A percentile compares a stretch with the other conserved stretches of the same genome.
Conservation (phyloP, 1,140 invertebrate species). For the Conopomorpha cramerella region DNA sequence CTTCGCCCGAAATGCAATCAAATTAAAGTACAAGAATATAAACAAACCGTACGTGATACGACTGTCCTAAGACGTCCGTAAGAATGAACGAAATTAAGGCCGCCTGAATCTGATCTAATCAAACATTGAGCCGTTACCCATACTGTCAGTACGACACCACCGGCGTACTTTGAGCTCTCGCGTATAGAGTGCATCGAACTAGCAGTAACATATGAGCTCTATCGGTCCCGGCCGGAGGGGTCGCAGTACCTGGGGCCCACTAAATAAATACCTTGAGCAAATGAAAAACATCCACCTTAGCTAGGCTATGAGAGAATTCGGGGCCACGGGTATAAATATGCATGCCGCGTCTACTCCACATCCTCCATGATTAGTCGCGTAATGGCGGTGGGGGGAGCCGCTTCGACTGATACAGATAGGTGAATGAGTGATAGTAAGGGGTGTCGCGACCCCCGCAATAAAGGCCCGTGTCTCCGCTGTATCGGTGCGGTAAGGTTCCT, state of each 20-base stretch:
- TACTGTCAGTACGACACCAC: too few relatives aligned
- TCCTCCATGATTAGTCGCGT: constrained; percentile 58
- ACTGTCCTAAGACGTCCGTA: constrained; percentile 11
- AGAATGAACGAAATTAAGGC: constrained; percentile 38
- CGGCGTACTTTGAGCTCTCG: too few relatives aligned
- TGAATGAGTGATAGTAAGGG: constrained; percentile 54
- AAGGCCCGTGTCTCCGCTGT: constrained; percentile 40
- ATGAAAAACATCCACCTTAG: constrained; percentile 52
- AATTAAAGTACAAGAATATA: constrained; percentile 13
- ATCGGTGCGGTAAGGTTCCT: constrained; percentile 49
- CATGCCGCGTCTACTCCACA: constrained; percentile 53
- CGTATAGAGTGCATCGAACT: too few relatives aligned
- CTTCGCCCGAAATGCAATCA: constrained; percentile 30
- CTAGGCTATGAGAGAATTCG: constrained; percentile 51
- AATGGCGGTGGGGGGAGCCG: constrained; percentile 16
- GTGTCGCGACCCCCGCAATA: constrained; percentile 42
- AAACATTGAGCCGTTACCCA: constrained; percentile 46
- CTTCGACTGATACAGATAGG: constrained; percentile 39
- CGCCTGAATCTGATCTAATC: constrained; percentile 39
- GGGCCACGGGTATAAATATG: constrained; percentile 50
- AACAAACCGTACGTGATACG: constrained; percentile 25
- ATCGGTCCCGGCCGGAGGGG: too few relatives aligned
- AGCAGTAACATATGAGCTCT: too few relatives aligned
- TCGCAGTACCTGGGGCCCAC: constrained; percentile 30
- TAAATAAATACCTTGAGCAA: constrained; percentile 51